Conservation (phyloP, 2,797 vertebrate species). For the Florisuga fusca region DNA sequence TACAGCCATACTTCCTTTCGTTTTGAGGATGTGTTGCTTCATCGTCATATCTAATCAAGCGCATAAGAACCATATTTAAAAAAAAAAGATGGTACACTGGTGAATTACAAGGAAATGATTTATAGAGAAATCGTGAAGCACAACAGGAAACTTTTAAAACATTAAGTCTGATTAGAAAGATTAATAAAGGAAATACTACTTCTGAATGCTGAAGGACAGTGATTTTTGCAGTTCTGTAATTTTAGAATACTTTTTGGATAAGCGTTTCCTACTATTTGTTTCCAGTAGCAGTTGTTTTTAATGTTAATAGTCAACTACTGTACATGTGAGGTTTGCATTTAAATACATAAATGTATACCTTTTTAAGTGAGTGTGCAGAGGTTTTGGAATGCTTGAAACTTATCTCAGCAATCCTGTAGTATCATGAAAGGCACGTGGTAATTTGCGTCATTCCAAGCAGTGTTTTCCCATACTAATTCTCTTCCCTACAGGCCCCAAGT, state of each 20-base stretch:
- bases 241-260: neutral
- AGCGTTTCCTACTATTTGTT: neutral
- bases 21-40: neutral
- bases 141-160: neutral
- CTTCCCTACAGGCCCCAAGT: neutral
- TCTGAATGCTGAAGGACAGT: neutral
- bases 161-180: neutral
- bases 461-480: neutral
- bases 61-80: neutral
- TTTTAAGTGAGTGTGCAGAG: neutral
- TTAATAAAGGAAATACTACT: neutral
- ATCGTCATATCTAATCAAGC: neutral
- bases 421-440: neutral
- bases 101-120: neutral
- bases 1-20: neutral
- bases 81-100: neutral
- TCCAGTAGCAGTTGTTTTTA: neutral
- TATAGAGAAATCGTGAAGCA: neutral
- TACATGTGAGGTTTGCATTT: neutral
- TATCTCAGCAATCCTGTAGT: neutral
- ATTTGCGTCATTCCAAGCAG: neutral
- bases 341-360: neutral
- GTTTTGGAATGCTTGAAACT: neutral
- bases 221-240: neutral
- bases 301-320: neutral